Evolutionary conservation across 2,888 invertebrate species (phyloP).

Genomic region (Leptopilina syphax): DNA sequence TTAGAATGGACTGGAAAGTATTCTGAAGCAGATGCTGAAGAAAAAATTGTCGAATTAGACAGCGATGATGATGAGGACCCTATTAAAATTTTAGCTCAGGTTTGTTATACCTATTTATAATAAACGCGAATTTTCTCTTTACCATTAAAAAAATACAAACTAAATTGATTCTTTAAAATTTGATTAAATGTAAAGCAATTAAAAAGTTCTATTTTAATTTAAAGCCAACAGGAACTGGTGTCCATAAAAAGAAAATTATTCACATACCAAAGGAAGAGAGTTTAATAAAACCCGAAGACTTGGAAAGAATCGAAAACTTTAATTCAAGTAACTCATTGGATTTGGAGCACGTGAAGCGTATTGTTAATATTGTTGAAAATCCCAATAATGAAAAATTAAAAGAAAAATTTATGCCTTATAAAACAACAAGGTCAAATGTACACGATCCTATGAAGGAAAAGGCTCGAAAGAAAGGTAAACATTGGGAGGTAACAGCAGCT

Average conservation of each 20-base stretch:
- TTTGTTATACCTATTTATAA: constrained; percentile 53
- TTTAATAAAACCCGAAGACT: constrained; percentile 78
- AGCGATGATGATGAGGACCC: constrained; percentile 81
- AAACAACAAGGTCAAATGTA: constrained; percentile 79
- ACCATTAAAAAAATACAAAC: too few species aligned
- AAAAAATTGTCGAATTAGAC: constrained; percentile 78
- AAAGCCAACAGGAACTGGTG: constrained; percentile 76
- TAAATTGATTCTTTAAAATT: not conserved
- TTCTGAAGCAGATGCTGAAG: constrained; percentile 65
- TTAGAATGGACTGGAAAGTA: constrained; percentile 81
- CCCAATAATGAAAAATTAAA: constrained; percentile 61
- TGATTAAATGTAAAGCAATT: constrained; percentile 46
- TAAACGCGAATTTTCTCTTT: not conserved
- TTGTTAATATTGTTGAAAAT: constrained; percentile 79
- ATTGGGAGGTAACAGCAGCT: constrained; percentile 83
- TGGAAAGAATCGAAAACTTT: constrained; percentile 75
- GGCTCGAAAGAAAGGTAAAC: constrained; percentile 77
- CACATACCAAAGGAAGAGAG: constrained; percentile 77
- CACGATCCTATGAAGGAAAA: constrained; percentile 80
- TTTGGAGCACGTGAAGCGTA: constrained; percentile 78
- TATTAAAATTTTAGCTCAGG: constrained; percentile 80
- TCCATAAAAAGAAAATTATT: constrained; percentile 78
- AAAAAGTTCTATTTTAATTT: constrained; percentile 16
- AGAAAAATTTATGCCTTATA: constrained; percentile 80
- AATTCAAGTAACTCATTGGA: constrained; percentile 53